phyloP scores from a whole-genome alignment of 2,888 invertebrate genomes.

The Seladonia tumulorum region DNA sequence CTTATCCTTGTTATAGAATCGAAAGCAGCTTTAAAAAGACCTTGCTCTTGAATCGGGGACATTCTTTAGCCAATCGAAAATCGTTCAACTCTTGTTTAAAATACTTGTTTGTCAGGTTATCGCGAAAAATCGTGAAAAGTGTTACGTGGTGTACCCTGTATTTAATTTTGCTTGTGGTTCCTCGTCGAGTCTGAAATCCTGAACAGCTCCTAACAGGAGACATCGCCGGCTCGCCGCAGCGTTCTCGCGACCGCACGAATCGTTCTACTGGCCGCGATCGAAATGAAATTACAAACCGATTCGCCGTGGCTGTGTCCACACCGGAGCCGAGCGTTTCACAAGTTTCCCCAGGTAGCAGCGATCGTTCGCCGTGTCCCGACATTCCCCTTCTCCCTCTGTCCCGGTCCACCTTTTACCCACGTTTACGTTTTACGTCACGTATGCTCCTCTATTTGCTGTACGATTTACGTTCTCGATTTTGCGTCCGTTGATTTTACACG shows the following conservation, averaged over 20 bases:
- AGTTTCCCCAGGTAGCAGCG: slow-evolving; percentile 47
- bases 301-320: slow-evolving; percentile 56
- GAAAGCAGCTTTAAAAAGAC: no score
- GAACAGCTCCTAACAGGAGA: neutral
- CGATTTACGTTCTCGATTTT: slow-evolving; percentile 57
- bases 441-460: slow-evolving; percentile 49
- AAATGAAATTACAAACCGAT: slow-evolving; percentile 82
- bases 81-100: no score
- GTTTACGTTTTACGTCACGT: slow-evolving; percentile 45
- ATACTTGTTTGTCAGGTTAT: no score
- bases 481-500: slow-evolving; percentile 40
- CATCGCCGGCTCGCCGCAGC: slow-evolving; percentile 20
- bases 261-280: slow-evolving; percentile 53
- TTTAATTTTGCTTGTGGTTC: neutral
- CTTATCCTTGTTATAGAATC: no score
- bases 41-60: no score
- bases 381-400: slow-evolving; percentile 7
- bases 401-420: slow-evolving; percentile 31
- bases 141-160: no score
- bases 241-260: slow-evolving; percentile 34
- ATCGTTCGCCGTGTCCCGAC: slow-evolving; percentile 33
- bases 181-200: neutral
- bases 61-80: no score
- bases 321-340: slow-evolving; percentile 63
- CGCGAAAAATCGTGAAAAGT: no score